Percentiles rank a stretch among this genome's conserved stretches.
phyloP scores from a whole-genome alignment of 2,888 invertebrate genomes.

The Scaptomyza cyrtandrae region DNA sequence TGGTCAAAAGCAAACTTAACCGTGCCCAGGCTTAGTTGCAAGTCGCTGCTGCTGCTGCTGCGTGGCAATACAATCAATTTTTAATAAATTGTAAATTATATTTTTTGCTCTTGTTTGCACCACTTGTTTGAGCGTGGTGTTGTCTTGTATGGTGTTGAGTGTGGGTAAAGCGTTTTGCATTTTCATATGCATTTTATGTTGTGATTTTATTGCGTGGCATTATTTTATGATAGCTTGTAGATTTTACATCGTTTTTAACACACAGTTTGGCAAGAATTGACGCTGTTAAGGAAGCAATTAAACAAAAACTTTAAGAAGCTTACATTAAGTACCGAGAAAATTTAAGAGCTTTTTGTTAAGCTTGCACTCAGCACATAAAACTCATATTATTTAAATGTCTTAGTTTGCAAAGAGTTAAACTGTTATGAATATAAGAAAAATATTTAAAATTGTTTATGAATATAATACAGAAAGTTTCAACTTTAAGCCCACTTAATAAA shows the following conservation, averaged over 20 bases:
- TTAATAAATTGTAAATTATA: conserved; percentile 75
- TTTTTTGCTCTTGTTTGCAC: conserved; percentile 34
- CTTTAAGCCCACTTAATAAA: neutral
- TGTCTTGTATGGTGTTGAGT: conserved; percentile 10
- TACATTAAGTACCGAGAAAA: conserved; percentile 1
- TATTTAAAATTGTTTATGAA: neutral
- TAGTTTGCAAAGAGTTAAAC: too few relatives aligned
- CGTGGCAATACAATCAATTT: conserved; percentile 78
- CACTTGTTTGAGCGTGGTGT: conserved; percentile 29
- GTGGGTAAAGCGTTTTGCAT: conserved; percentile 71
- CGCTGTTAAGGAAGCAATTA: conserved; percentile 44
- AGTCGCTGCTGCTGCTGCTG: conserved; percentile 52
- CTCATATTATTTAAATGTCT: too few relatives aligned
- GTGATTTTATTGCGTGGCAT: conserved; percentile 68
- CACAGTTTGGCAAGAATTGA: conserved; percentile 25
- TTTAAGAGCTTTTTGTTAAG: too few relatives aligned
- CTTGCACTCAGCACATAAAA: too few relatives aligned
- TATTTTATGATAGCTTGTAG: conserved; percentile 70
- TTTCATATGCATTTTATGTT: conserved; percentile 63
- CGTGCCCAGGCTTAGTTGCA: conserved; percentile 34
- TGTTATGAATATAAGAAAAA: neutral
- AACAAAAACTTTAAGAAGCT: conserved; percentile 19
- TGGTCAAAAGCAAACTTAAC: conserved; percentile 36
- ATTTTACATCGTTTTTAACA: conserved; percentile 46
- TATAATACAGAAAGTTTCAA: neutral